phyloP scores from a whole-genome alignment of 2,113 vertebrate genomes.

The Melanerpes formicivorus region DNA sequence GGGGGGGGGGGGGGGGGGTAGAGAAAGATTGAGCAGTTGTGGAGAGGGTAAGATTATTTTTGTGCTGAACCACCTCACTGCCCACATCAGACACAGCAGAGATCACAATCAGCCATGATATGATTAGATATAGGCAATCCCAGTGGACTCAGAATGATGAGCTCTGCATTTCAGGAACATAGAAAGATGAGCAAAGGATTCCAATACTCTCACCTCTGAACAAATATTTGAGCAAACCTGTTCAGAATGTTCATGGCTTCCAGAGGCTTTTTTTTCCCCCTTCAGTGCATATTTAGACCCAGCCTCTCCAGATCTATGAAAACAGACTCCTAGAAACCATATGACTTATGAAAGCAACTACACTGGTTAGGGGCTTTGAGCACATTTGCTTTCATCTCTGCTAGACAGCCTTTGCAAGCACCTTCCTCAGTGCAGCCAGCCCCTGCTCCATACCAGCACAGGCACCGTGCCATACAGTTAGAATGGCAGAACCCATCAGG shows the following conservation, averaged over 20 bases:
- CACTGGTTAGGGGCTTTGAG: neutral
- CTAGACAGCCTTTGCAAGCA: neutral
- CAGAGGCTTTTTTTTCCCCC: neutral
- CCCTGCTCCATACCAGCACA: rapidly evolving
- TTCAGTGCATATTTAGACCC: neutral
- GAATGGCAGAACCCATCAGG: too few species aligned
- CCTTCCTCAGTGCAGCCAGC: rapidly evolving
- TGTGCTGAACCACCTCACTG: neutral
- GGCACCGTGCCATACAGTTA: too few species aligned
- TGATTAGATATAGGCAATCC: neutral
- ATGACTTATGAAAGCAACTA: neutral
- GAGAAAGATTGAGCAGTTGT: neutral
- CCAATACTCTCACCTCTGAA: neutral
- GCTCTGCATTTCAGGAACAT: neutral
- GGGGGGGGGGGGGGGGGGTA: neutral
- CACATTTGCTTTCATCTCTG: neutral
- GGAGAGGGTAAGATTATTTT: neutral
- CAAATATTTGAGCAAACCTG: neutral
- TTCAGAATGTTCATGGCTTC: neutral
- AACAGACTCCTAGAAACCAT: neutral
- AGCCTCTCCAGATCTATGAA: neutral
- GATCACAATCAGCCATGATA: neutral
- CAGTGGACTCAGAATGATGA: neutral
- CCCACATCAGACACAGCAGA: neutral
- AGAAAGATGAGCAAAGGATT: neutral